Percentiles rank a stretch among this genome's conserved stretches.
phyloP scores from a whole-genome alignment of 2,113 vertebrate genomes.

The Platichthys stellatus region DNA sequence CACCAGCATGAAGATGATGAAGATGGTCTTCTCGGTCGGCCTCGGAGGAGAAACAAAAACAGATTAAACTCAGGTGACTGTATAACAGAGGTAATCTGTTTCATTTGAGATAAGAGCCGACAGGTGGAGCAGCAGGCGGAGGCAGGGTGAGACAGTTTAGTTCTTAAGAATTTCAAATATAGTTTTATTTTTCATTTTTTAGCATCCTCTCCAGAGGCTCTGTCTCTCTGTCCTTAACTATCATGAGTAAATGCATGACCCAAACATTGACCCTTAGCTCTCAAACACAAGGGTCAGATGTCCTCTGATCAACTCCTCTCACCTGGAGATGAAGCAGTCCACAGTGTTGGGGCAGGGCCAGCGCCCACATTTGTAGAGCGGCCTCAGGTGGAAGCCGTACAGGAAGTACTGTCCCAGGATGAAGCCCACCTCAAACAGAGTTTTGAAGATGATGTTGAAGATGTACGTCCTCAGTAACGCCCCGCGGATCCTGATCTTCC shows the following conservation, averaged over 20 bases:
- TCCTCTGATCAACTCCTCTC: slow-evolving; percentile 16
- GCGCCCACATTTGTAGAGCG: slow-evolving; percentile 89
- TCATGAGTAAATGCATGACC: too few species aligned
- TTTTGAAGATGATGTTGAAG: slow-evolving; percentile 94
- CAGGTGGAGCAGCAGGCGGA: too few species aligned
- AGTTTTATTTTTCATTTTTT: too few species aligned
- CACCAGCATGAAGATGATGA: slow-evolving; percentile 81
- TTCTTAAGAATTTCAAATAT: too few species aligned
- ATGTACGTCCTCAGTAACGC: slow-evolving; percentile 89
- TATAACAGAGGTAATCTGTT: too few species aligned
- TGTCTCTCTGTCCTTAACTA: too few species aligned
- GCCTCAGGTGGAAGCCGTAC: slow-evolving; percentile 90
- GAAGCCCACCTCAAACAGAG: slow-evolving; percentile 92
- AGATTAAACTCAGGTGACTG: not conserved
- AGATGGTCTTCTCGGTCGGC: slow-evolving; percentile 81
- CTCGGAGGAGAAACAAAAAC: slow-evolving; percentile 36
- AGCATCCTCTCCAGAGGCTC: too few species aligned
- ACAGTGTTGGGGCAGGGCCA: slow-evolving; percentile 83
- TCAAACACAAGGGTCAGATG: too few species aligned
- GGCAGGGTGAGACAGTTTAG: too few species aligned
- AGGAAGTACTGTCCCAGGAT: slow-evolving; percentile 94
- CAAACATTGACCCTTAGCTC: too few species aligned
- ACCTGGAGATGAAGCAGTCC: slow-evolving; percentile 83
- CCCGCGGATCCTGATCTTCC: slow-evolving; percentile 88
- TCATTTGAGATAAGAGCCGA: too few species aligned